Evolutionary conservation across 2,888 invertebrate species (phyloP).

Genomic region (Myopa tessellatipennis): DNA sequence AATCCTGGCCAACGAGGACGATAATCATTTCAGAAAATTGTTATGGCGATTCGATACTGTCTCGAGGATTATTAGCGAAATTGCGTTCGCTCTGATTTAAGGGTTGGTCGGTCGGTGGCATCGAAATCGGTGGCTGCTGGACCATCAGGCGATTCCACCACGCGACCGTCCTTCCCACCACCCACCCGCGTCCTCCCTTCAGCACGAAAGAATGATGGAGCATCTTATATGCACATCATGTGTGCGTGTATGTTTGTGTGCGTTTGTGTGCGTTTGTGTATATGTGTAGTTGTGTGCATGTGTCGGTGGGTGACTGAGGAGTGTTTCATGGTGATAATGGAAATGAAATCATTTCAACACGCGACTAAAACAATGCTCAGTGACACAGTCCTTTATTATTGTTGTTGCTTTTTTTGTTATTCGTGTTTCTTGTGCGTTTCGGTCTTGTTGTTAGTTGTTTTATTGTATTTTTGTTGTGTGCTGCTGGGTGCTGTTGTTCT

Average conservation of each 20-base stretch:
- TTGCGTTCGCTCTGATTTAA: constrained; percentile 66
- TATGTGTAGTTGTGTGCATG: constrained; percentile 16
- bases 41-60: constrained; percentile 66
- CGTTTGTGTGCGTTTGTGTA: constrained; percentile 5
- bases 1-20: constrained; percentile 50
- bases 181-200: neutral
- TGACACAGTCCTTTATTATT: constrained; percentile 19
- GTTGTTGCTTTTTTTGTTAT: neutral
- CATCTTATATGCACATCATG: too few relatives aligned
- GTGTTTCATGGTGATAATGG: constrained; percentile 25
- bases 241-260: neutral
- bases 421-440: neutral
- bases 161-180: neutral
- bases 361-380: constrained; percentile 26
- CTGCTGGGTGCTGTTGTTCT: constrained; percentile 9
- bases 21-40: constrained; percentile 66
- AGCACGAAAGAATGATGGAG: neutral
- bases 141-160: neutral
- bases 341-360: constrained; percentile 49
- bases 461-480: neutral
- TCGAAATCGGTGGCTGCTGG: constrained; percentile 35
- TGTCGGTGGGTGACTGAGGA: neutral
- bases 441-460: neutral
- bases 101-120: constrained; percentile 55
- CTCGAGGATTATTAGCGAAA: constrained; percentile 67